These are phyloP conservation scores for Pogonocichla stellata DNA, from an alignment of 2,113 vertebrate genomes.

Conservation along the genomic window DNA sequence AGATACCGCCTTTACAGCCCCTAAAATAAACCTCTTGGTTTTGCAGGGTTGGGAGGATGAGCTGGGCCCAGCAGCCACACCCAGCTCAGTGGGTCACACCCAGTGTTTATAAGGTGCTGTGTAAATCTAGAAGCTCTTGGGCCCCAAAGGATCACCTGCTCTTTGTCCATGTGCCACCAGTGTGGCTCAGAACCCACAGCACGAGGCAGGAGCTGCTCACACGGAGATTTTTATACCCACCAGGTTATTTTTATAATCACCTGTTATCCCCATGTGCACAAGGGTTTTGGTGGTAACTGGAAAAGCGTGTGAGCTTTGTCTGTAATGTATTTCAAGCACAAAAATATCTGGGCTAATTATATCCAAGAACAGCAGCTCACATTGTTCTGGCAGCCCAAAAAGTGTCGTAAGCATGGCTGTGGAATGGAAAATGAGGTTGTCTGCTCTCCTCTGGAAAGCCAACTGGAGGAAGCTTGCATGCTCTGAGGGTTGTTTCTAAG, in stretches of 20 bases:
- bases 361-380: neutral
- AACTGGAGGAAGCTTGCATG: neutral
- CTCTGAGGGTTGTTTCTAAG: neutral
- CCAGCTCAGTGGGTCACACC: rapidly evolving
- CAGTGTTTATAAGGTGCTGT: neutral
- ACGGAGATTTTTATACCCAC: neutral
- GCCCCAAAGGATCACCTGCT: neutral
- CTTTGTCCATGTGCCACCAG: slow-evolving; percentile 20
- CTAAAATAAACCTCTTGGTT: neutral
- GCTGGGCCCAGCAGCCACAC: neutral
- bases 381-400: neutral
- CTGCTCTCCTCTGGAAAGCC: neutral
- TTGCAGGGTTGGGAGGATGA: neutral
- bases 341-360: slow-evolving; percentile 14
- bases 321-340: neutral
- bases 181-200: neutral
- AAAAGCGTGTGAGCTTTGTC: neutral
- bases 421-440: neutral
- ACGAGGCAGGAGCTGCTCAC: neutral
- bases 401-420: neutral
- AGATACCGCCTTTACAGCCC: too few species aligned
- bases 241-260: neutral
- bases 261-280: neutral
- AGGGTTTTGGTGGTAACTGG: neutral
- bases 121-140: neutral